These are phyloP conservation scores for Lepus europaeus DNA, from an alignment of 2,113 vertebrate species.

Conservation along the genomic window DNA sequence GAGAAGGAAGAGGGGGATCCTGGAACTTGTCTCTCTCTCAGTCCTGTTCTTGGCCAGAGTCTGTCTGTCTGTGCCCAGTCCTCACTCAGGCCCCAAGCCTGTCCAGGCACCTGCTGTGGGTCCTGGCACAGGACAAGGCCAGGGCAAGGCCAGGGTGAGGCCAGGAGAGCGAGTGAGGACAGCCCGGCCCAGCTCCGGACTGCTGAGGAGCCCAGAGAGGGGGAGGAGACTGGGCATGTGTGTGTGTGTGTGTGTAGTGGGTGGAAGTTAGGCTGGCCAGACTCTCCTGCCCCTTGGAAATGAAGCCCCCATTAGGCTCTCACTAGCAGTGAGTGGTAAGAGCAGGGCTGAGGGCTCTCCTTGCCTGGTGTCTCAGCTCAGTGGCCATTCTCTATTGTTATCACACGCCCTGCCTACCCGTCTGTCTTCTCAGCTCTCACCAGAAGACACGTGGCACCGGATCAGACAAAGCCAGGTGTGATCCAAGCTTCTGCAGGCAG, in stretches of 20 bases:
- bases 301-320: background rate
- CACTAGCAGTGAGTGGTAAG: background rate
- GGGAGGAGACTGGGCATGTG: background rate
- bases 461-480: background rate
- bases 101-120: slow-evolving; percentile 81
- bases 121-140: slow-evolving; percentile 63
- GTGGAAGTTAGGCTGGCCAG: background rate
- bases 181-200: slow-evolving; percentile 10
- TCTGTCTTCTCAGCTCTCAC: background rate
- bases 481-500: background rate
- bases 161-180: slow-evolving; percentile 76
- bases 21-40: background rate
- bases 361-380: background rate
- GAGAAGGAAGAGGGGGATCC: slow-evolving; percentile 45
- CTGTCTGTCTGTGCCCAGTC: slow-evolving; percentile 20
- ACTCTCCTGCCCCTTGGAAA: background rate
- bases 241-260: background rate
- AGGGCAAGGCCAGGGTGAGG: slow-evolving; percentile 59
- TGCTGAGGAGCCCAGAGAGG: background rate
- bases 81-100: slow-evolving; percentile 39
- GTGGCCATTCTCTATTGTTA: background rate
- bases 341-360: background rate
- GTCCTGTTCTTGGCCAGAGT: slow-evolving; percentile 58
- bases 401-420: no score
- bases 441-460: background rate